phyloP scores from a whole-genome alignment of 2,113 vertebrate species.

The Percina caprodes region DNA sequence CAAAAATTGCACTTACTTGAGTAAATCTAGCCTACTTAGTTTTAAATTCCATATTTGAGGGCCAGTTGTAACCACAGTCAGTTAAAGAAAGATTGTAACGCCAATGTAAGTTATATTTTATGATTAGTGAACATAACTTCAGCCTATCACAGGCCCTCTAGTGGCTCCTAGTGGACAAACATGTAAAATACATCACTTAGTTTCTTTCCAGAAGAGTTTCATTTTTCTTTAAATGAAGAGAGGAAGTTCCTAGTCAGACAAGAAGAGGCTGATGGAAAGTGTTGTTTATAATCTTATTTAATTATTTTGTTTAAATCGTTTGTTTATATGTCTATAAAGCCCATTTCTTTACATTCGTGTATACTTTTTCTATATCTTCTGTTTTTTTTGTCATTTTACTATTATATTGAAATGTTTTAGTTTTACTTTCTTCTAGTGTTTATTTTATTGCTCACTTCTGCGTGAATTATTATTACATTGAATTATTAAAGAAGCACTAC shows the following conservation, averaged over 20 bases:
- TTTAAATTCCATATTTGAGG: not conserved
- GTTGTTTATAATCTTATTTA: not conserved
- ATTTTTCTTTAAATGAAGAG: too few relatives aligned
- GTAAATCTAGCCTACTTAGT: not conserved
- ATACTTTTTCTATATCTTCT: not conserved
- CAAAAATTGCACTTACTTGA: not conserved
- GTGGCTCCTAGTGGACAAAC: conserved; percentile 43
- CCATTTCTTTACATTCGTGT: not conserved
- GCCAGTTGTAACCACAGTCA: not conserved
- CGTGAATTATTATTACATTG: not conserved
- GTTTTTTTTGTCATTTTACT: not conserved
- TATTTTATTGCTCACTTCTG: not conserved
- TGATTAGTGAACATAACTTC: not conserved
- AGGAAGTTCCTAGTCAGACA: not conserved
- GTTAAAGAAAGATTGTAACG: not conserved
- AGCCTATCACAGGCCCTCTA: not conserved
- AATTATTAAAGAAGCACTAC: not conserved
- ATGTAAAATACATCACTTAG: not conserved
- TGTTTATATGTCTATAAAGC: not conserved
- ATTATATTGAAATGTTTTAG: not conserved
- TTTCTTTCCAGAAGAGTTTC: not conserved
- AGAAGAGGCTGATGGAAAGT: not conserved
- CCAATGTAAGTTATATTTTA: not conserved
- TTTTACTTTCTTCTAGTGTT: not conserved
- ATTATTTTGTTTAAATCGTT: not conserved